A percentile compares a stretch with the other conserved stretches of the same genome.
Evolutionary conservation across 2,797 vertebrate genomes (phyloP).

Genomic region (Tinamus major): DNA sequence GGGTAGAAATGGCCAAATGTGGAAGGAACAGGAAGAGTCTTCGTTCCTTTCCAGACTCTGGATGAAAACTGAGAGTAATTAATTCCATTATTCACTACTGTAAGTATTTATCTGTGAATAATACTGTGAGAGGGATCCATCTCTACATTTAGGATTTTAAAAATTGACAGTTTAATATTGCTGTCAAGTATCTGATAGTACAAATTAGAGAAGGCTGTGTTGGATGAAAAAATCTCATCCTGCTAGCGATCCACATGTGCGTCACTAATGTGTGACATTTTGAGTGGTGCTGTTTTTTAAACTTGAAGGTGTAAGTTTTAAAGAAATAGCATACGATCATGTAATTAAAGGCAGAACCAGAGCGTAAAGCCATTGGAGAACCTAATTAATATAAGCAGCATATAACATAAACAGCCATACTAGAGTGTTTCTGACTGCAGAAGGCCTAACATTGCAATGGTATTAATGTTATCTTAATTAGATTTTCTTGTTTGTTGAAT

Average conservation of each 20-base stretch:
- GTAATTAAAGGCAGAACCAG: not conserved
- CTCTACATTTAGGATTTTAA: not conserved
- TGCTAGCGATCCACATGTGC: not conserved
- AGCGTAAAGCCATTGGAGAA: not conserved
- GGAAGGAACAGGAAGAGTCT: not conserved
- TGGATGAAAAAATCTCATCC: not conserved
- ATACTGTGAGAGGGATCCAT: not conserved
- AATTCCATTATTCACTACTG: not conserved
- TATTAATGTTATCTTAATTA: not conserved
- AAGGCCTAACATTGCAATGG: not conserved
- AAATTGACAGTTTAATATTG: not conserved
- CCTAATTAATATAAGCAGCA: not conserved
- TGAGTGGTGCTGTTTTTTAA: not conserved
- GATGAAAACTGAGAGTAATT: not conserved
- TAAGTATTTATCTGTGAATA: not conserved
- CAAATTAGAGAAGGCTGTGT: not conserved
- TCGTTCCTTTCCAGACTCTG: not conserved
- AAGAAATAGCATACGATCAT: not conserved
- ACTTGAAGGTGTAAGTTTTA: not conserved
- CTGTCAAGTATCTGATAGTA: not conserved
- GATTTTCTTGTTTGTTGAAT: not conserved
- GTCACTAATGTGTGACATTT: not conserved
- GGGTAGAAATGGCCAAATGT: not conserved
- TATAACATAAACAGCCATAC: accelerated
- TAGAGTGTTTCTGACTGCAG: not conserved